phyloP scores from a whole-genome alignment of 2,888 invertebrate genomes.

The Agrotis segetum region DNA sequence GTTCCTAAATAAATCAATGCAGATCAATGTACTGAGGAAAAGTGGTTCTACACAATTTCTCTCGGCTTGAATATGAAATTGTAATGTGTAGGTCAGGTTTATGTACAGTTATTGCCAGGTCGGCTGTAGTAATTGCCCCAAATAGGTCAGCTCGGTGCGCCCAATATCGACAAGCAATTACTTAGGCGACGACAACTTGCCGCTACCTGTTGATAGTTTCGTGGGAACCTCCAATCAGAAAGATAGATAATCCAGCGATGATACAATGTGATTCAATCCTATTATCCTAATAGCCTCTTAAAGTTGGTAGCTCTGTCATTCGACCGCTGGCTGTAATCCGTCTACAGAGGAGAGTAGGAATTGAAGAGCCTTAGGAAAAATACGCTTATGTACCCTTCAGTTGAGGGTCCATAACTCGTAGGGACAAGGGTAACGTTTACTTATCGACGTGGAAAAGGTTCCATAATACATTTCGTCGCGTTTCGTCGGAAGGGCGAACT shows the following conservation, averaged over 20 bases:
- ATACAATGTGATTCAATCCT: slow-evolving; percentile 70
- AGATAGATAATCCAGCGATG: slow-evolving; percentile 63
- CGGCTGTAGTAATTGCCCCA: slow-evolving; percentile 29
- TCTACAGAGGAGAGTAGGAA: slow-evolving; percentile 64
- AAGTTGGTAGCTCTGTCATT: slow-evolving; percentile 72
- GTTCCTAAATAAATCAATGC: slow-evolving; percentile 34
- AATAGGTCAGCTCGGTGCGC: slow-evolving; percentile 34
- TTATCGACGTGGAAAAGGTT: slow-evolving; percentile 88
- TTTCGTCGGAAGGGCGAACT: slow-evolving; percentile 74
- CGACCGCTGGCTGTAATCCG: slow-evolving; percentile 68
- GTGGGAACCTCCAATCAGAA: slow-evolving; percentile 49
- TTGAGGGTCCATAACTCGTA: slow-evolving; percentile 82
- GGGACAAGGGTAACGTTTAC: slow-evolving; percentile 87
- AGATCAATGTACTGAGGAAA: slow-evolving; percentile 24
- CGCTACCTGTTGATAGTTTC: slow-evolving; percentile 62
- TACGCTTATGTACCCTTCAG: slow-evolving; percentile 76
- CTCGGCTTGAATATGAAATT: not conserved
- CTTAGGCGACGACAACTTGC: slow-evolving; percentile 37
- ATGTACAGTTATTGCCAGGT: slow-evolving; percentile 6
- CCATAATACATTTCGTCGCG: slow-evolving; percentile 82
- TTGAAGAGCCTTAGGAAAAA: slow-evolving; percentile 72
- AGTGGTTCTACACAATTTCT: not conserved
- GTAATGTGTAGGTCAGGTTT: not conserved
- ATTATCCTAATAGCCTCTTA: slow-evolving; percentile 77
- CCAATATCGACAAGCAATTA: slow-evolving; percentile 58